Conservation (phyloP, 2,113 vertebrate genomes). For the Danionella cerebrum region DNA sequence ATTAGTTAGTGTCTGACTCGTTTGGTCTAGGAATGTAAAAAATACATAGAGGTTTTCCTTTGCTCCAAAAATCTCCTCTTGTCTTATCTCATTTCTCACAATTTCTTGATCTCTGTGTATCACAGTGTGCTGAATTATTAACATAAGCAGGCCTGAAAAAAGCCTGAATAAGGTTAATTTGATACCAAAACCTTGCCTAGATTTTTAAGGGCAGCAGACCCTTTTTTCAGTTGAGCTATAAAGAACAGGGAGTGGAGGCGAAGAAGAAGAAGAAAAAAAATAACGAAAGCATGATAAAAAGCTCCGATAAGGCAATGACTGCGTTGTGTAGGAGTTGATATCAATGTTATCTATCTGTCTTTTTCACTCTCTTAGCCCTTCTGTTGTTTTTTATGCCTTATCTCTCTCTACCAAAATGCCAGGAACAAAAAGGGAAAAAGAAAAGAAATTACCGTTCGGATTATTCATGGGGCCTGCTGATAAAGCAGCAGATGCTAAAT, state of each 20-base stretch:
- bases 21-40: conserved; percentile 7
- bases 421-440: conserved; percentile 82
- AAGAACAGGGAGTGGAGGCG: conserved; percentile 51
- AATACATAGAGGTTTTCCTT: not conserved
- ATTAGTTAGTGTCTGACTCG: conserved; percentile 47
- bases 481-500: conserved; percentile 71
- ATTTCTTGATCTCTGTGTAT: not conserved
- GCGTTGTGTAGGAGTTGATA: conserved; percentile 93
- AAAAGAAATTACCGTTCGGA: conserved; percentile 69
- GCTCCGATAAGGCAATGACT: conserved; percentile 81
- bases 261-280: conserved; percentile 44
- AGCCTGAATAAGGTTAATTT: conserved; percentile 54
- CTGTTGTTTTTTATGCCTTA: conserved; percentile 93
- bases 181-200: conserved; percentile 66
- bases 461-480: conserved; percentile 74
- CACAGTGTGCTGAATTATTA: conserved; percentile 32
- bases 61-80: conserved; percentile 7
- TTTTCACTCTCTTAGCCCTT: conserved; percentile 85
- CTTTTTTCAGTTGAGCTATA: conserved; percentile 72
- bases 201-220: conserved; percentile 65
- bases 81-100: no score
- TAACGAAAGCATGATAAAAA: conserved; percentile 83
- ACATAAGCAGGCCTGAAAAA: conserved; percentile 39
- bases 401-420: conserved; percentile 92
- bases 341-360: conserved; percentile 93